Conservation (phyloP, 2,797 vertebrate species). For the Lacerta viridis region DNA sequence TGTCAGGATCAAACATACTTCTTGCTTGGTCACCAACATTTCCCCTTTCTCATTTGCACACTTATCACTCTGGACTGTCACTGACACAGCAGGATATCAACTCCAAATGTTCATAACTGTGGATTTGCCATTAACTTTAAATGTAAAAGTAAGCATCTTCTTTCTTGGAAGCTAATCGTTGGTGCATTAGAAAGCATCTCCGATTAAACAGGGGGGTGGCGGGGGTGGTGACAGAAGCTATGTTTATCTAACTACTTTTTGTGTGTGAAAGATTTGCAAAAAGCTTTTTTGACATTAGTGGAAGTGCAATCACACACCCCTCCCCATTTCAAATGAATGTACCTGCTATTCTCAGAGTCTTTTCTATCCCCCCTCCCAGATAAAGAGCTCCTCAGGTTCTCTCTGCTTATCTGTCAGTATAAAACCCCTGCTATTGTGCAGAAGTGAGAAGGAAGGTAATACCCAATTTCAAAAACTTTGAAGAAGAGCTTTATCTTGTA, state of each 20-base stretch:
- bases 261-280: conserved; percentile 17
- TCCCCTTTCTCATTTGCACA: conserved; percentile 49
- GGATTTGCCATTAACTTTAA: conserved; percentile 60
- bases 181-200: conserved; percentile 39
- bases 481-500: conserved; percentile 59
- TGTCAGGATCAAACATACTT: conserved; percentile 45
- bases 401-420: conserved; percentile 55
- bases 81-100: conserved; percentile 58
- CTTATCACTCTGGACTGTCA: conserved; percentile 51
- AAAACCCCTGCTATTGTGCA: conserved; percentile 67
- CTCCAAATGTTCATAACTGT: conserved; percentile 26
- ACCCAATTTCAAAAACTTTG: conserved; percentile 58
- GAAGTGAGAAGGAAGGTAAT: conserved; percentile 58
- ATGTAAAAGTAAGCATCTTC: conserved; percentile 56
- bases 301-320: conserved; percentile 53
- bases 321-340: conserved; percentile 48
- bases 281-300: conserved; percentile 15
- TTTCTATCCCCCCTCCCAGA: conserved; percentile 39
- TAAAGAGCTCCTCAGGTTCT: conserved; percentile 56
- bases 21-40: conserved; percentile 49
- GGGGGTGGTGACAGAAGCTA: conserved; percentile 45
- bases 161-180: conserved; percentile 52
- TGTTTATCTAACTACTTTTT: conserved; percentile 48
- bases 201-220: conserved; percentile 49
- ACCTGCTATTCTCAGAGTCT: conserved; percentile 55